Evolutionary conservation across 1,140 invertebrate genomes (phyloP), one percentile per base, ranked within the genome.

Genomic region (Drosophila tsacasi): DNA sequence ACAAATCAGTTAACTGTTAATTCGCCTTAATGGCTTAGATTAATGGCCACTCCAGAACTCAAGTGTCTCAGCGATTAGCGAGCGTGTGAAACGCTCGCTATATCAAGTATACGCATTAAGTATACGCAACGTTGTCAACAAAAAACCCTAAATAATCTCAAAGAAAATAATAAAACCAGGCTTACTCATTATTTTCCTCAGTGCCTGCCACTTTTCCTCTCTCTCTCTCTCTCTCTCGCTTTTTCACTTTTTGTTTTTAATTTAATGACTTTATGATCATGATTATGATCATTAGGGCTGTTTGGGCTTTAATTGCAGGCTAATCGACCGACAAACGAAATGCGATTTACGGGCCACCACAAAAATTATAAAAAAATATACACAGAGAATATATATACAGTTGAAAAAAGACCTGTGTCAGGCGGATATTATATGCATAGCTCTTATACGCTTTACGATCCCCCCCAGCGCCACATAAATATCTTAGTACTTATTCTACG

Each of bases 251-350:
- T 57, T 57, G 54, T 73, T 52, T 73, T 68, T 72, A 23, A 35
- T 35, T 66, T 60, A 69, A 78, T 78, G 46, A 10, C 59, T 78
- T 78, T 78, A 78, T 68, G 75, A 61, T 78, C 50, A 76, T 75
- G 72, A 49, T 57, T 57, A 57, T 54, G 60, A 76, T 76, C 73
- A 78, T 78, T 78, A 60, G 47, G 55, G 57, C 72, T 42, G 55
- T 68, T 49, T 32, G 52, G 63, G 9, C 52, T 32, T 62, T 78
- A 78, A 74, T 73, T 62, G 40, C 76, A 25, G 75, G 59, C 76
- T 63, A 79, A 79, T 79, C 78, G 76, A 78, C 77, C 77, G 77
- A 80, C 77, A 79, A 79, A 79, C 52, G 76, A 73, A 52, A 74
- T 71, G 75, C 75, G 75, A 78, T 76, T 76, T 77, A 75, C 68